phyloP scores from a whole-genome alignment of 2,113 vertebrate genomes.

The Holacanthus passer region DNA sequence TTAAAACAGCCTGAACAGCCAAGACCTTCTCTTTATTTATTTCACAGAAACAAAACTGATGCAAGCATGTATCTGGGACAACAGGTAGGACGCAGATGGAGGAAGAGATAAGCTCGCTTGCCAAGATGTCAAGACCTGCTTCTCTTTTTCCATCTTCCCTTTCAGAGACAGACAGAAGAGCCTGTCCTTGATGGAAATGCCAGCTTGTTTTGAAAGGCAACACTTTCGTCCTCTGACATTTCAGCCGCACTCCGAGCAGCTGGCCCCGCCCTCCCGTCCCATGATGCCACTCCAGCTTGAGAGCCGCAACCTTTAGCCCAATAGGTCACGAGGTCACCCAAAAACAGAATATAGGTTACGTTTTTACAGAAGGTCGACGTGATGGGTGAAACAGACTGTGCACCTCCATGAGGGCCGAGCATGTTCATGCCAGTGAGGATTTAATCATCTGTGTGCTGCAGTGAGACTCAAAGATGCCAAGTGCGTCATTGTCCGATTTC shows the following conservation, averaged over 20 bases:
- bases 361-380: neutral
- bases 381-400: neutral
- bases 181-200: slow-evolving; percentile 67
- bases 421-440: slow-evolving; percentile 13
- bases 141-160: slow-evolving; percentile 54
- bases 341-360: slow-evolving; percentile 58
- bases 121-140: slow-evolving; percentile 47
- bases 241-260: slow-evolving; percentile 36
- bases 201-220: slow-evolving; percentile 84
- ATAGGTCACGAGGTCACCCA: slow-evolving; percentile 21
- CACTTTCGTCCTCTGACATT: slow-evolving; percentile 76
- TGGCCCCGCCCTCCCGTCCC: neutral
- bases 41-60: slow-evolving; percentile 19
- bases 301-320: neutral
- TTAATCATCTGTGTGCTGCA: slow-evolving; percentile 38
- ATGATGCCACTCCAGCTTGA: slow-evolving; percentile 31
- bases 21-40: neutral
- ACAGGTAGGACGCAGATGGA: slow-evolving; percentile 39
- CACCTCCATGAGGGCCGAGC: neutral
- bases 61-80: neutral
- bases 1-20: neutral
- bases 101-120: slow-evolving; percentile 6
- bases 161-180: slow-evolving; percentile 40
- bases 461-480: slow-evolving; percentile 39
- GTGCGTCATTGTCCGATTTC: slow-evolving; percentile 34